Conservation (phyloP, 2,113 vertebrate species). For the Notarius quadriscutis region DNA sequence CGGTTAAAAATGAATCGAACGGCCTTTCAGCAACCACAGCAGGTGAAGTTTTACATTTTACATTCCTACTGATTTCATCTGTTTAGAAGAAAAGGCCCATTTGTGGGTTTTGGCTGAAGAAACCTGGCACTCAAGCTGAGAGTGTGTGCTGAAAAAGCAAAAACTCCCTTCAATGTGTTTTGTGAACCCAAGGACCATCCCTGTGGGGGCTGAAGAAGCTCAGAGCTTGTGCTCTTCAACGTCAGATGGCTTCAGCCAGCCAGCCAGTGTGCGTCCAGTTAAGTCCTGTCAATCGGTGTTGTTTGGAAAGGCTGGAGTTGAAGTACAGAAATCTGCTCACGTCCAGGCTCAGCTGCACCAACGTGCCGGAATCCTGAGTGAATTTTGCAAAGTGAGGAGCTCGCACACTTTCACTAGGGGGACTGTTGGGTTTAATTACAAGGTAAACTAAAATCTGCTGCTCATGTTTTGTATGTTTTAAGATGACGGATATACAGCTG, state of each 20-base stretch:
- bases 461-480: neutral
- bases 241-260: slow-evolving; percentile 67
- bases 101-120: slow-evolving; percentile 19
- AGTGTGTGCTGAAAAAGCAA: slow-evolving; percentile 49
- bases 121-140: slow-evolving; percentile 23
- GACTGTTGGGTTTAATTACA: slow-evolving; percentile 19
- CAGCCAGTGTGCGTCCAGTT: slow-evolving; percentile 61
- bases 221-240: slow-evolving; percentile 59
- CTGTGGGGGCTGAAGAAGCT: slow-evolving; percentile 63
- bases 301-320: slow-evolving; percentile 66
- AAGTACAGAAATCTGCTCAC: slow-evolving; percentile 56
- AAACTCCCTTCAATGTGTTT: slow-evolving; percentile 60
- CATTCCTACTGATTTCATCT: slow-evolving; percentile 35
- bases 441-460: slow-evolving; percentile 7
- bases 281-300: slow-evolving; percentile 64
- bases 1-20: neutral
- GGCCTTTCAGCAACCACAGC: neutral
- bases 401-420: neutral
- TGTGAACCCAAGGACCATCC: slow-evolving; percentile 61
- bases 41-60: slow-evolving; percentile 30
- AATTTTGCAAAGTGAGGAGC: slow-evolving; percentile 65
- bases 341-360: slow-evolving; percentile 46
- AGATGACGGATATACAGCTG: neutral
- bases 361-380: slow-evolving; percentile 53
- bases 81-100: slow-evolving; percentile 17